Percentiles rank a stretch among this genome's conserved stretches.
These are phyloP conservation scores for Xanthia icteritia DNA, from an alignment of 2,888 invertebrate genomes.

Conservation along the genomic window DNA sequence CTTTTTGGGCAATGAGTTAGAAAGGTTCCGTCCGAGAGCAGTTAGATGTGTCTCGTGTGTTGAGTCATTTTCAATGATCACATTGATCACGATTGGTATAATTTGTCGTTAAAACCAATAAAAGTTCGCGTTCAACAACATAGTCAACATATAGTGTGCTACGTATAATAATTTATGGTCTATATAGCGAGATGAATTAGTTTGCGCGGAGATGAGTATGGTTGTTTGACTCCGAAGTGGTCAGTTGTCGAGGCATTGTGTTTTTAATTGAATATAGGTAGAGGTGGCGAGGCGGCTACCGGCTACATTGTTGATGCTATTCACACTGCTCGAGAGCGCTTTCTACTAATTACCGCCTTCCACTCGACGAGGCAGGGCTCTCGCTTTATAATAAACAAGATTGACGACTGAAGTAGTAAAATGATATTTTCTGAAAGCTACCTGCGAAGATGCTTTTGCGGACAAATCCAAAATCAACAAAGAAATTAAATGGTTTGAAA, in stretches of 20 bases:
- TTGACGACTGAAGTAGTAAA: background rate
- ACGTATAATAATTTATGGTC: slow-evolving; percentile 43
- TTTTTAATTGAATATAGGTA: slow-evolving; percentile 84
- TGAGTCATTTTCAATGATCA: slow-evolving; percentile 65
- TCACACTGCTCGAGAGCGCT: slow-evolving; percentile 83
- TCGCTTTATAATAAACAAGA: slow-evolving; percentile 30
- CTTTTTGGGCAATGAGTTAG: slow-evolving; percentile 83
- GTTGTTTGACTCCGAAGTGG: slow-evolving; percentile 69
- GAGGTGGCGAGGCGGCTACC: slow-evolving; percentile 77
- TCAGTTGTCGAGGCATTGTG: slow-evolving; percentile 75
- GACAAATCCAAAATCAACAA: background rate
- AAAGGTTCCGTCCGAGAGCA: slow-evolving; percentile 71
- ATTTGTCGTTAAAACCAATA: slow-evolving; percentile 56
- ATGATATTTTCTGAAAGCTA: background rate
- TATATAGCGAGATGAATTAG: slow-evolving; percentile 47
- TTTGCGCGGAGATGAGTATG: slow-evolving; percentile 61
- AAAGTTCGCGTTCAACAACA: slow-evolving; percentile 48
- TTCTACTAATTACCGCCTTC: slow-evolving; percentile 84
- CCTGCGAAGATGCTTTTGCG: background rate
- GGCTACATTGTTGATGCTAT: slow-evolving; percentile 83
- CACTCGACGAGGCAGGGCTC: slow-evolving; percentile 76
- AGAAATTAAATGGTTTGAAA: background rate
- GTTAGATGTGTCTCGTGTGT: slow-evolving; percentile 58
- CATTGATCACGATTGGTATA: slow-evolving; percentile 64
- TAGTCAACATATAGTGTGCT: slow-evolving; percentile 18